Percentiles rank a stretch among this genome's conserved stretches.
These are phyloP conservation scores for Emydoidea blandingii DNA, from an alignment of 2,797 vertebrate species.

Conservation along the genomic window DNA sequence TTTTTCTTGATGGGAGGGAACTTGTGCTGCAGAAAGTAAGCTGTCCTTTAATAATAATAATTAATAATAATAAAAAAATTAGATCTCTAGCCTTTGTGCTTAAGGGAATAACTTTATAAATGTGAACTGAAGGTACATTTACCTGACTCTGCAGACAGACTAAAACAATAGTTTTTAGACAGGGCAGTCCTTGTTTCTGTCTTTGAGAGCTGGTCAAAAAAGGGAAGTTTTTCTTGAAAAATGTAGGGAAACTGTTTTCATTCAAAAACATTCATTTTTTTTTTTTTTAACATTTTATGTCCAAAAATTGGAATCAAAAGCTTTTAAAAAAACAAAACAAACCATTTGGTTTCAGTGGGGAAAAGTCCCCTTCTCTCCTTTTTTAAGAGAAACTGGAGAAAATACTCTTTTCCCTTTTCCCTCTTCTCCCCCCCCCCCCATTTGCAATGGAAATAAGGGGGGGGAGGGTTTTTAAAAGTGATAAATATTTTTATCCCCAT, in stretches of 20 bases:
- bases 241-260: too few relatives aligned
- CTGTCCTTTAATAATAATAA: not conserved
- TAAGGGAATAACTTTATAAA: not conserved
- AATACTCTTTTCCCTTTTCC: too few relatives aligned
- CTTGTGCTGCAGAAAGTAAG: not conserved
- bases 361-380: too few relatives aligned
- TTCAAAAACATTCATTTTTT: too few relatives aligned
- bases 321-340: too few relatives aligned
- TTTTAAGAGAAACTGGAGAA: too few relatives aligned
- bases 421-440: too few relatives aligned
- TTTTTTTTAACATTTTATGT: too few relatives aligned
- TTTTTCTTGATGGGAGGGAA: not conserved
- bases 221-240: not conserved
- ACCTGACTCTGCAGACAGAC: not conserved
- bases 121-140: rapidly evolving
- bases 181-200: not conserved
- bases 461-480: not conserved
- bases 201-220: not conserved
- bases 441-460: too few relatives aligned
- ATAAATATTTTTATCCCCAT: not conserved
- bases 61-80: not conserved
- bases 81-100: not conserved
- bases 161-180: not conserved
- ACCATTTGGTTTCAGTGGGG: too few relatives aligned
- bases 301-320: too few relatives aligned